Evolutionary conservation across 2,888 invertebrate species (phyloP).

Genomic region (Hirudinaria manillensis): DNA sequence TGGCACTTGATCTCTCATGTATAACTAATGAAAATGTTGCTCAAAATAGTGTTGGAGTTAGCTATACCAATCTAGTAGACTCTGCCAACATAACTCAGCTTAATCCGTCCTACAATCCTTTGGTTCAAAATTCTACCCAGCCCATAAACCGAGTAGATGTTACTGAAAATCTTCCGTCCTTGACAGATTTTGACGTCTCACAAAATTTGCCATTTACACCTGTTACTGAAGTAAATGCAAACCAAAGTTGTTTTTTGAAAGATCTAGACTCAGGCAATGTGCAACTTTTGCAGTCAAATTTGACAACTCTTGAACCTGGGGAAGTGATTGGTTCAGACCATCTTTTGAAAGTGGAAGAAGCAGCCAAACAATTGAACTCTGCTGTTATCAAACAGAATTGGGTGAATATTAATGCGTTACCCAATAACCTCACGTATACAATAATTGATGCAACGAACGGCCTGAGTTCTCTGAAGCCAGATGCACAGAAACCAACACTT

Average conservation of each 20-base stretch:
- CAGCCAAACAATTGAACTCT: slow-evolving; percentile 19
- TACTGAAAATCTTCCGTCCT: slow-evolving; percentile 22
- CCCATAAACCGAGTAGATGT: neutral
- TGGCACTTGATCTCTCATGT: slow-evolving; percentile 26
- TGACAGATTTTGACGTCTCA: slow-evolving; percentile 26
- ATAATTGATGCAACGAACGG: slow-evolving; percentile 23
- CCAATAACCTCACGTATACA: slow-evolving; percentile 26
- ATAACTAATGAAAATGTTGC: slow-evolving; percentile 17
- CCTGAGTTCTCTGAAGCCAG: slow-evolving; percentile 5
- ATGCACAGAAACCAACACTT: neutral
- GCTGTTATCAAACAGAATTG: slow-evolving; percentile 20
- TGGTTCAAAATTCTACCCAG: slow-evolving; percentile 1
- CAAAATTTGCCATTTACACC: slow-evolving; percentile 12
- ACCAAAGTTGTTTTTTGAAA: slow-evolving; percentile 19
- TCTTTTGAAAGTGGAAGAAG: slow-evolving; percentile 16
- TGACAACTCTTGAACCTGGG: slow-evolving; percentile 25
- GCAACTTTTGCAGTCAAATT: slow-evolving; percentile 16
- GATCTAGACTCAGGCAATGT: slow-evolving; percentile 24
- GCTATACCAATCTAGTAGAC: slow-evolving; percentile 22
- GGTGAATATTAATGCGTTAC: slow-evolving; percentile 16
- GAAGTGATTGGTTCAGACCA: slow-evolving; percentile 15
- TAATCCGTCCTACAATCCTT: slow-evolving; percentile 13
- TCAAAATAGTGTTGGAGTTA: slow-evolving; percentile 17
- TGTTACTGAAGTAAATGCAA: slow-evolving; percentile 11
- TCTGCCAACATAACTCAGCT: slow-evolving; percentile 4